Conservation (phyloP, 2,797 vertebrate species). For the Leptatherina wallacei region DNA sequence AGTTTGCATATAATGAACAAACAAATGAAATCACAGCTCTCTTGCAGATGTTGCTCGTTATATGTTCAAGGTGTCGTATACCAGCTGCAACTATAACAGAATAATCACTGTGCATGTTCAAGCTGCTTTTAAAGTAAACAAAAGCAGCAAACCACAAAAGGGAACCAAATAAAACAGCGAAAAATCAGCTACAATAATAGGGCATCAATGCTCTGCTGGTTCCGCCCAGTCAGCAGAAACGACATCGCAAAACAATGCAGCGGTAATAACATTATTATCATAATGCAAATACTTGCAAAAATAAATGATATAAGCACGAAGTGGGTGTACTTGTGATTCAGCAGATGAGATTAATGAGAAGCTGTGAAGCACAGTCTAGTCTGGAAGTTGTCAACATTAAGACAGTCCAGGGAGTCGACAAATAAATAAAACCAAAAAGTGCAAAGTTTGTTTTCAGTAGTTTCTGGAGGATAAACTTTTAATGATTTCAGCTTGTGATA, state of each 20-base stretch:
- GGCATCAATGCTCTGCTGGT: constrained; percentile 38
- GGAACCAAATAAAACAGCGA: constrained; percentile 1
- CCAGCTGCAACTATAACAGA: constrained; percentile 1
- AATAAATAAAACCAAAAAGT: constrained; percentile 17
- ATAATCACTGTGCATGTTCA: constrained; percentile 18
- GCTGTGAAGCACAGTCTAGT: constrained; percentile 8
- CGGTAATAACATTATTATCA: constrained; percentile 31
- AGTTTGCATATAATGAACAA: constrained; percentile 14
- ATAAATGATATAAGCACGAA: constrained; percentile 32
- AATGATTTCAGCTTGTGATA: constrained; percentile 35
- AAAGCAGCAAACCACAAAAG: constrained; percentile 8
- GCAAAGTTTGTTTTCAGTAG: neutral
- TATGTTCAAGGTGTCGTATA: neutral
- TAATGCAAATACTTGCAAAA: constrained; percentile 44
- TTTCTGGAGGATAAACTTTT: constrained; percentile 31
- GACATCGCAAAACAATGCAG: constrained; percentile 14
- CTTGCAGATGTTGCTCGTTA: neutral
- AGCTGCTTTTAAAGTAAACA: neutral
- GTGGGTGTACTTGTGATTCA: constrained; percentile 4
- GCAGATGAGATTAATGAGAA: constrained; percentile 35
- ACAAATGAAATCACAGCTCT: neutral
- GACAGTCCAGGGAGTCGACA: constrained; percentile 1
- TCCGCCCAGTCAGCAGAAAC: constrained; percentile 58
- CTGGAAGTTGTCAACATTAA: constrained; percentile 27
- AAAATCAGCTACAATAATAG: constrained; percentile 36